A percentile compares a stretch with the other conserved stretches of the same genome.
phyloP scores from a whole-genome alignment of 2,888 invertebrate species.

The Machimus rusticus region DNA sequence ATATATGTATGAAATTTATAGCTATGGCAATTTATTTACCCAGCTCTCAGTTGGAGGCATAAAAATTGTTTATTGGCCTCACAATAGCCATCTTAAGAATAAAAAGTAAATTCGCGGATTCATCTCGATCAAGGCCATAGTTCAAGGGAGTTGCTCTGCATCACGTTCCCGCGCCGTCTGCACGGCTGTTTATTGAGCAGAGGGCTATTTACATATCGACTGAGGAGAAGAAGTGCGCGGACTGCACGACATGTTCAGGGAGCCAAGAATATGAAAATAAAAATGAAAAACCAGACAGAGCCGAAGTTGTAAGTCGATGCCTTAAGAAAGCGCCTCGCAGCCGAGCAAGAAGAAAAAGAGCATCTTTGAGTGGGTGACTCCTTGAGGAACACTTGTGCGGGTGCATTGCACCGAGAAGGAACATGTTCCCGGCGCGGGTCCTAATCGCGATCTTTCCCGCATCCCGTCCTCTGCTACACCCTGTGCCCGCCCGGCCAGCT shows the following conservation, averaged over 20 bases:
- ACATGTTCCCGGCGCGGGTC: background rate
- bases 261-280: background rate
- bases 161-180: background rate
- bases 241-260: background rate
- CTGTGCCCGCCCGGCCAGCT: background rate
- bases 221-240: background rate
- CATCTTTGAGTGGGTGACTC: conserved; percentile 14
- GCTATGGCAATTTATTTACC: background rate
- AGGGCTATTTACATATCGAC: conserved; percentile 11
- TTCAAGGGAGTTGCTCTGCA: conserved; percentile 23
- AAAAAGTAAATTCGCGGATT: background rate
- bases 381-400: conserved; percentile 5
- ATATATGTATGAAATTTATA: background rate
- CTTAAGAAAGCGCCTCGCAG: background rate
- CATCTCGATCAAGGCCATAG: background rate
- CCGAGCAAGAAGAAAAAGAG: background rate
- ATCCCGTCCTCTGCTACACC: background rate
- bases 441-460: background rate
- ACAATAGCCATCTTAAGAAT: background rate
- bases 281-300: background rate
- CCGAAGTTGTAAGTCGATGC: background rate
- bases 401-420: background rate
- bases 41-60: background rate
- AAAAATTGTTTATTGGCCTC: background rate
- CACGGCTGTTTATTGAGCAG: background rate